Conservation (phyloP, 2,797 vertebrate genomes). For the Tympanoctomys barrerae region DNA sequence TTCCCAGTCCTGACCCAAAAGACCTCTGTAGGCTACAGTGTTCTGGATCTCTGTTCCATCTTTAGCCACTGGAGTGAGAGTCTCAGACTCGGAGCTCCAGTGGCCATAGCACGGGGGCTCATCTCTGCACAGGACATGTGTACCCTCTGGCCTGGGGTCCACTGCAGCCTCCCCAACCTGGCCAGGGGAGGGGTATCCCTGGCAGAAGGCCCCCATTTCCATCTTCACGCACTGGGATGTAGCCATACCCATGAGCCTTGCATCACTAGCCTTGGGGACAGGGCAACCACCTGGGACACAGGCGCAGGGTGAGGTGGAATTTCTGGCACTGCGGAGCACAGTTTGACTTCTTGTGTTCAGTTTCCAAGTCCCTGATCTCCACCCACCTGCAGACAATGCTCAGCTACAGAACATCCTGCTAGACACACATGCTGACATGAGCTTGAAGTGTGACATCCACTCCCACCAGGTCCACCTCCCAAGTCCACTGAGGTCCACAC, state of each 20-base stretch:
- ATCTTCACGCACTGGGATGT: too few species aligned
- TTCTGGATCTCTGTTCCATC: neutral
- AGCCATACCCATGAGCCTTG: neutral
- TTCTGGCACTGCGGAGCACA: neutral
- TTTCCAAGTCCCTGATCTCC: neutral
- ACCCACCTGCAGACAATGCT: neutral
- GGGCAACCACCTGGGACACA: neutral
- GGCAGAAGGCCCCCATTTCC: neutral
- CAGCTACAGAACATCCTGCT: neutral
- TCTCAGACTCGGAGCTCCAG: neutral
- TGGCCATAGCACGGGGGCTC: neutral
- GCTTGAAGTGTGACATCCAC: neutral
- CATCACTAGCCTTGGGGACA: neutral
- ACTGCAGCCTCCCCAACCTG: neutral
- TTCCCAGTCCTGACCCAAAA: neutral
- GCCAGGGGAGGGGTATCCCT: neutral
- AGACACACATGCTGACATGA: neutral
- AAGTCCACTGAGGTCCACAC: neutral
- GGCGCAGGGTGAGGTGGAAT: neutral
- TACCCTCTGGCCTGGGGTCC: neutral
- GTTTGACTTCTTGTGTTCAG: neutral
- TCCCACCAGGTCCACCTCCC: neutral
- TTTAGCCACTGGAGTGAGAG: neutral
- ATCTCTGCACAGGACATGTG: fast-evolving
- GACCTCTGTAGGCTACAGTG: neutral